Evolutionary conservation across 2,888 invertebrate genomes (phyloP).

Genomic region (Athripsodes cinereus): DNA sequence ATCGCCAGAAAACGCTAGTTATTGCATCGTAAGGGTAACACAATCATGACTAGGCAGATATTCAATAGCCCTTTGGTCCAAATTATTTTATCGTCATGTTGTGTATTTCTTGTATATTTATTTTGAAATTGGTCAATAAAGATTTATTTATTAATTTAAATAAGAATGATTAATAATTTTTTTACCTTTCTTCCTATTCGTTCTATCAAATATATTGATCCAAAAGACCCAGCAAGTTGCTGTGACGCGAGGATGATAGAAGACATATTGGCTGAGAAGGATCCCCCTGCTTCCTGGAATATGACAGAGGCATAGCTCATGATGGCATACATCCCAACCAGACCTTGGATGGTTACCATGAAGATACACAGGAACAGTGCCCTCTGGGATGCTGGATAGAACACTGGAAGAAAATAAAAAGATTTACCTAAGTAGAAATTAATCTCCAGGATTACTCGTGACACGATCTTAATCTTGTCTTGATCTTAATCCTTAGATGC

Average conservation of each 20-base stretch:
- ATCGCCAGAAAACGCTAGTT: no score
- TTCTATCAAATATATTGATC: conserved; percentile 17
- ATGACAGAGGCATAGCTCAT: conserved; percentile 34
- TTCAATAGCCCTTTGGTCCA: no score
- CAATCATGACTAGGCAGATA: no score
- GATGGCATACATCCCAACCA: conserved; percentile 35
- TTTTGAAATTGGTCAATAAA: no score
- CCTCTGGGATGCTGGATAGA: conserved; percentile 28
- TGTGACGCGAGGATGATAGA: conserved; percentile 19
- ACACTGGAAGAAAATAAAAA: conserved; percentile 29
- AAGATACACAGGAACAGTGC: conserved; percentile 31
- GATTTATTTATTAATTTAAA: not conserved
- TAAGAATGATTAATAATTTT: not conserved
- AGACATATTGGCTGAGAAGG: conserved; percentile 11
- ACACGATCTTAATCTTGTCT: no score
- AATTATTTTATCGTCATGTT: no score
- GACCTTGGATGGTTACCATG: conserved; percentile 33
- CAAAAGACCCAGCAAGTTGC: conserved; percentile 14
- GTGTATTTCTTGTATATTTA: no score
- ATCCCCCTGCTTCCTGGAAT: conserved; percentile 19
- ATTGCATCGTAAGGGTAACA: no score
- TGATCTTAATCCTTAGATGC: no score
- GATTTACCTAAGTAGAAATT: no score
- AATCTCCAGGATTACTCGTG: no score
- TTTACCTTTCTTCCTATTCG: conserved; percentile 20